Percentiles rank a stretch among this genome's conserved stretches.
These are phyloP conservation scores for Lutraria lutraria DNA, from an alignment of 2,888 invertebrate genomes.

Conservation along the genomic window DNA sequence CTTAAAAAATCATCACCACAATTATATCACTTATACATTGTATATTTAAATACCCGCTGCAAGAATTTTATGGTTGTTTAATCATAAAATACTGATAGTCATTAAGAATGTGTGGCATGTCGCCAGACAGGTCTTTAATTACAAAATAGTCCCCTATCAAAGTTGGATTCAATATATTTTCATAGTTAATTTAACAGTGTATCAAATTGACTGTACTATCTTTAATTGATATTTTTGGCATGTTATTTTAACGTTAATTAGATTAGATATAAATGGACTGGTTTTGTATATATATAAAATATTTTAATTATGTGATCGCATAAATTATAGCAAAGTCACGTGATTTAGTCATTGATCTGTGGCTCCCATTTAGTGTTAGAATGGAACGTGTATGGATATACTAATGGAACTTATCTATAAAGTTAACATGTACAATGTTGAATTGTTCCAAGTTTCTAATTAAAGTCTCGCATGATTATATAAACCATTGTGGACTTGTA, in stretches of 20 bases:
- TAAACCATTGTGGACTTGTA: too few relatives aligned
- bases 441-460: too few relatives aligned
- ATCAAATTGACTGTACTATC: constrained; percentile 3
- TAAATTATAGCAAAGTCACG: not conserved
- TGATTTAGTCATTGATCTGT: not conserved
- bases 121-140: constrained; percentile 48
- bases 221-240: not conserved
- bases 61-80: constrained; percentile 9
- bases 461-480: too few relatives aligned
- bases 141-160: constrained; percentile 34
- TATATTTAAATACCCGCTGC: not conserved
- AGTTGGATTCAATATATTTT: constrained; percentile 36
- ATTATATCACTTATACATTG: not conserved
- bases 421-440: too few relatives aligned
- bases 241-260: not conserved
- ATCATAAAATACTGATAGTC: constrained; percentile 28
- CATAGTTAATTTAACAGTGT: constrained; percentile 25
- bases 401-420: not conserved
- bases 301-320: not conserved
- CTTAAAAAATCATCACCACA: too few relatives aligned
- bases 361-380: not conserved
- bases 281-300: not conserved
- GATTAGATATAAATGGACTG: not conserved
- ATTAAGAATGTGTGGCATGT: constrained; percentile 49
- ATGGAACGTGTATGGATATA: not conserved